Evolutionary conservation across 1,140 invertebrate species (phyloP), one percentile per base, ranked within the genome.

Genomic region (Drosophila santomea): DNA sequence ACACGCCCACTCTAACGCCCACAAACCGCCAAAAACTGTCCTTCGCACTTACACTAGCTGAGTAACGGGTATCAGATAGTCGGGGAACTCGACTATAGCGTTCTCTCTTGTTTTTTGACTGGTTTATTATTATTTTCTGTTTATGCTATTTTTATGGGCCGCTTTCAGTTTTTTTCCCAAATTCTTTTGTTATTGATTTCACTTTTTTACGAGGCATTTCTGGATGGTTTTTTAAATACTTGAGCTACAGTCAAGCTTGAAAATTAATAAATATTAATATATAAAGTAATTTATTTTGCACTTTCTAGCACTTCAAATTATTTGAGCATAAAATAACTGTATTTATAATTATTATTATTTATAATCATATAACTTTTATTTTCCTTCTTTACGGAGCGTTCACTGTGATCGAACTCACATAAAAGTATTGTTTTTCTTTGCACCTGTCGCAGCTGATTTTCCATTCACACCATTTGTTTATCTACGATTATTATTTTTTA

Each of bases 131-230:
- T 59, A 50, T 60, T 56, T 66, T 48, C 44, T 52, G 60, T 60
- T 69, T 64, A 72, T 69, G 47, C 47, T 61, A 64, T 74, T 73
- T 73, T 61, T 62, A 74, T 74, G 43, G 50, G 41, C 54, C 38
- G 44, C 51, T 38, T 36, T 54, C 60, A 32, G 14, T 32, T 11
- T 38, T 43, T 50, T 66, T 68, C 41, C 14, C 14, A 61, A 25
- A 62, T 38, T 78, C 69, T 54, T 56, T 78, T 66, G 69, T 86
- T 86, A 85, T 85, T 85, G 82, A 85, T 85, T 85, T 85, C 82
- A 85, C 82, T 85, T 85, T 85, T 62, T 38, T 67, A 68, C 62
- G 50, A 78, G 74, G 45, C 68, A 77, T 74, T 66, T 77, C 63
- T 56, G 48, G 56, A 81, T 74, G 74, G 25, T 50, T 75, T 64